Evolutionary conservation across 2,888 invertebrate species (phyloP).

Genomic region (Automeris io): DNA sequence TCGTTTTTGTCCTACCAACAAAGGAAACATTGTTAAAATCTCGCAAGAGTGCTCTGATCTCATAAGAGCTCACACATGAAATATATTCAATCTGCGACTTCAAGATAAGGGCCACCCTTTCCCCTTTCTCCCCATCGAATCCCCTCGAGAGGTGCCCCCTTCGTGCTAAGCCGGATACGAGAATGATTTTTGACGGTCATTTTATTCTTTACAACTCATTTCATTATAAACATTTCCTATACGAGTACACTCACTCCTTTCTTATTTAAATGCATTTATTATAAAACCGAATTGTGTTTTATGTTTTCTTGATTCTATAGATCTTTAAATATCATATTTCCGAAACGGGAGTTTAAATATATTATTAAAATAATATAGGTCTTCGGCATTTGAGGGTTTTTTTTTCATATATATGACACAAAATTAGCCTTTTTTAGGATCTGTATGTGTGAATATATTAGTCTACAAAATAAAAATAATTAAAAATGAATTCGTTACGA

Average conservation of each 20-base stretch:
- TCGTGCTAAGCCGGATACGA: slow-evolving; percentile 45
- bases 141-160: slow-evolving; percentile 19
- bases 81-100: slow-evolving; percentile 83
- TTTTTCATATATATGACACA: too few relatives aligned
- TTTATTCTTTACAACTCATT: slow-evolving; percentile 27
- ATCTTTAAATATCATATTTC: too few relatives aligned
- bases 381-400: too few relatives aligned
- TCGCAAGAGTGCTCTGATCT: slow-evolving; percentile 33
- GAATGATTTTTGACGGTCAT: slow-evolving; percentile 54
- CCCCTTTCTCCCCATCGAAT: slow-evolving; percentile 15
- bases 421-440: too few relatives aligned
- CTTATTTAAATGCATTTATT: too few relatives aligned
- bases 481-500: background rate
- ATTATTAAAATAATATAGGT: too few relatives aligned
- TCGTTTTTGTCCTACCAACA: slow-evolving; percentile 3
- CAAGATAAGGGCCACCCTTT: slow-evolving; percentile 75
- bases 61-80: slow-evolving; percentile 76
- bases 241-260: too few relatives aligned
- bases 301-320: too few relatives aligned
- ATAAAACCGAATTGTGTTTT: too few relatives aligned
- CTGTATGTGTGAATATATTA: too few relatives aligned
- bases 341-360: too few relatives aligned
- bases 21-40: slow-evolving; percentile 26
- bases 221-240: background rate
- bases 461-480: background rate